phyloP scores from a whole-genome alignment of 1,140 invertebrate genomes.

The Popillia japonica region DNA sequence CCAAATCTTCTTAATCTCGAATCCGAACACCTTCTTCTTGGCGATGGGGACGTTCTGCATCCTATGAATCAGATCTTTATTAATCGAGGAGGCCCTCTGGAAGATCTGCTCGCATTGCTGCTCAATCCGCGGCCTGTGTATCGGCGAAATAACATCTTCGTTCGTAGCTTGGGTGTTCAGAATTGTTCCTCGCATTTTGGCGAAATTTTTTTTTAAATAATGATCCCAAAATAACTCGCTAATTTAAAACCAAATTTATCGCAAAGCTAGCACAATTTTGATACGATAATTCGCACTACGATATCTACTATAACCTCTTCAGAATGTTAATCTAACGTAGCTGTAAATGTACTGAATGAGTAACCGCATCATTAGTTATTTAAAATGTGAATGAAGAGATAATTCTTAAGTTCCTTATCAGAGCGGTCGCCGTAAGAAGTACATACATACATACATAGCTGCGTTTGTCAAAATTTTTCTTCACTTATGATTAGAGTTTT shows the following conservation, averaged over 20 bases:
- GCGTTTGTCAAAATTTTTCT: neutral
- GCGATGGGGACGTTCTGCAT: neutral
- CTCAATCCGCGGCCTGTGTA: neutral
- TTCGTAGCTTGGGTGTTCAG: neutral
- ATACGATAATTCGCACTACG: too few relatives aligned
- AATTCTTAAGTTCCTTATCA: conserved; percentile 18
- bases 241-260: too few relatives aligned
- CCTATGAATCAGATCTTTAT: conserved; percentile 6
- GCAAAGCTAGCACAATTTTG: too few relatives aligned
- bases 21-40: conserved; percentile 10
- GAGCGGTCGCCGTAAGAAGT: neutral
- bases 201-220: too few relatives aligned
- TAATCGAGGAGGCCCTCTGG: conserved; percentile 6
- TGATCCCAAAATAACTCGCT: too few relatives aligned
- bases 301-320: too few relatives aligned
- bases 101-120: neutral
- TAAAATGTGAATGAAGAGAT: conserved; percentile 24
- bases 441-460: too few relatives aligned
- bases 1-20: conserved; percentile 22
- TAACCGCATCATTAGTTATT: conserved; percentile 3
- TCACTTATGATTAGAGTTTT: too few relatives aligned
- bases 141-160: neutral
- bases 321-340: too few relatives aligned
- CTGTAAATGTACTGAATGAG: neutral
- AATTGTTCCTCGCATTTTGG: too few relatives aligned